A percentile compares a stretch with the other conserved stretches of the same genome.
phyloP scores from a whole-genome alignment of 2,888 invertebrate species.

The Alloscopus bannaensis region DNA sequence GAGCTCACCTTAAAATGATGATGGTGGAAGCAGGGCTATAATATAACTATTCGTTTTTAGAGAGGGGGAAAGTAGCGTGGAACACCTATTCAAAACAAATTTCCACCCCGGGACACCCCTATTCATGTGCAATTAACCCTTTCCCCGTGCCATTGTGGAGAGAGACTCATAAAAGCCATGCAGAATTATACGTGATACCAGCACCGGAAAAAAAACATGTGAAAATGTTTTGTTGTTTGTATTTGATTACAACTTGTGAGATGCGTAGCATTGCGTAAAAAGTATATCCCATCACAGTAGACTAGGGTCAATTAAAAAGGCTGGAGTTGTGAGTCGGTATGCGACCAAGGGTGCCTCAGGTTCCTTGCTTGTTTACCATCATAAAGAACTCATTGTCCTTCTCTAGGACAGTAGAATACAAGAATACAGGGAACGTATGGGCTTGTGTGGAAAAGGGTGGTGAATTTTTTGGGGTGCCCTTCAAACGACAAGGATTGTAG shows the following conservation, averaged over 20 bases:
- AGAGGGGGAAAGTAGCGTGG: slow-evolving; percentile 16
- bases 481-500: no score
- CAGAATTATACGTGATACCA: no score
- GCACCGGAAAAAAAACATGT: no score
- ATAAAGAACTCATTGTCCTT: slow-evolving; percentile 3
- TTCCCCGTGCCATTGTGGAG: slow-evolving; percentile 41
- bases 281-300: no score
- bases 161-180: no score
- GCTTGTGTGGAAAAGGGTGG: slow-evolving; percentile 11
- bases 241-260: neutral
- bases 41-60: neutral
- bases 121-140: slow-evolving; percentile 65
- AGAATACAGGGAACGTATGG: no score
- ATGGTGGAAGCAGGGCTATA: neutral
- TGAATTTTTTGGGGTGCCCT: neutral
- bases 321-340: slow-evolving; percentile 8
- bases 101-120: slow-evolving; percentile 61
- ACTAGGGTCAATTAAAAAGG: no score
- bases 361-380: neutral
- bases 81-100: slow-evolving; percentile 61
- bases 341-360: slow-evolving; percentile 9
- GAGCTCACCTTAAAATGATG: no score
- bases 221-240: neutral
- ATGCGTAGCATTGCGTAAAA: slow-evolving; percentile 52
- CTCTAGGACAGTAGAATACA: slow-evolving; percentile 1